Base-by-base conservation (phyloP, 2,888 invertebrate genomes). In the Nomada lathburiana region DNA sequence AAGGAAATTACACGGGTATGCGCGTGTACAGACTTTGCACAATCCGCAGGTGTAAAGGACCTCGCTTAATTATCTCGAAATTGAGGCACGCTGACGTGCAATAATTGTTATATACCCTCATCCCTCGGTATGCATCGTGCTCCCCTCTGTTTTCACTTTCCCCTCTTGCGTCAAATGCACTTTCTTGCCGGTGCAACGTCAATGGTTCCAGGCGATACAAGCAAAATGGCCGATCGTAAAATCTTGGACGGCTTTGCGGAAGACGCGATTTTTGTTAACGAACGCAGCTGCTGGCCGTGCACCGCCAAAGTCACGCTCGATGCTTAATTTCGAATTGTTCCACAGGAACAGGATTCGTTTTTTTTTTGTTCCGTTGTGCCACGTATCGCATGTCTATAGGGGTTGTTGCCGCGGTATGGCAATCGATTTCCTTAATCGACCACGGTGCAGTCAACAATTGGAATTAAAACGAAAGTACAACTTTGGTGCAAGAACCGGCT, bases 81-180 rank as follows among this genome's bases (percentile, higher is more conserved):
- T 91, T 90, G 90, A 91, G 90, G 87, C 72, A 90, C 88, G 90
- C 91, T 92, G 92, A 92, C 92, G 90, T 91, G 92, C 92, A 92
- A 90, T 91, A 92, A 92, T 91, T 90, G 89, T 91, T 84, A 77
- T 80, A 76, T 83, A 84, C 77, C 74, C 64, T 77, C 83, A 57
- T 57, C 80, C 76, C 78, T 76, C 75, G 69, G 47, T 47, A 18
- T 29, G n/a, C 47, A 59, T 47, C 72, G 63, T 44, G 63, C 84
- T 82, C 52, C 5, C 59, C 53, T 5, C 59, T 47, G 68, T 70
- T 80, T 70, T 79, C 78, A 42, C 44, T 42, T 11, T 36, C 29
- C 73, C 47, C 29, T 71, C 62, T 50, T 73, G 72, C 82, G 68
- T 73, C 81, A 65, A 36, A 71, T 85, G 84, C 80, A 72, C 84